A percentile compares a stretch with the other conserved stretches of the same genome.
These are phyloP conservation scores for Lates calcarifer DNA, from an alignment of 2,113 vertebrate species.

Conservation along the genomic window DNA sequence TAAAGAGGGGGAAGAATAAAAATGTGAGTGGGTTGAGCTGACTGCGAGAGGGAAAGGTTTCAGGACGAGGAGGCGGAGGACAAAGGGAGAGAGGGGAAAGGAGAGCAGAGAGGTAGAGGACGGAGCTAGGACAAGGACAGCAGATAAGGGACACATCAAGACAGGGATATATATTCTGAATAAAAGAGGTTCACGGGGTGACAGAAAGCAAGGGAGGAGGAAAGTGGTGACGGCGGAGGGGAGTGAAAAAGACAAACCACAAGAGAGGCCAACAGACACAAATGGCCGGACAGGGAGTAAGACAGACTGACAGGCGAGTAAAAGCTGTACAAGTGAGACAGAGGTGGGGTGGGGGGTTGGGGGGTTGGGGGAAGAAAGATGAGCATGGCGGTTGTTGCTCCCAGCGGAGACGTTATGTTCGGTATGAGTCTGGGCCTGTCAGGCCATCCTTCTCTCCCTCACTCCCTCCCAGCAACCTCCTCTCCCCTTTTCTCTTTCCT, in stretches of 20 bases:
- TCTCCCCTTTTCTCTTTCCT: conserved; percentile 1
- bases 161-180: conserved; percentile 33
- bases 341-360: neutral
- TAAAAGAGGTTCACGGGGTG: conserved; percentile 32
- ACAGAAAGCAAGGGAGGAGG: conserved; percentile 24
- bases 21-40: neutral
- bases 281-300: conserved; percentile 53
- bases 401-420: conserved; percentile 67
- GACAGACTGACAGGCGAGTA: conserved; percentile 68
- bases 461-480: conserved; percentile 11
- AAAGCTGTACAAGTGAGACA: conserved; percentile 65
- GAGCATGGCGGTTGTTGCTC: conserved; percentile 58
- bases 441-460: conserved; percentile 55
- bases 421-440: conserved; percentile 63
- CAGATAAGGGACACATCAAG: conserved; percentile 55
- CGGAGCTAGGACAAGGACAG: conserved; percentile 49
- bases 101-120: conserved; percentile 29
- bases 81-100: neutral
- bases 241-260: conserved; percentile 44
- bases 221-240: neutral
- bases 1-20: neutral
- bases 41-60: conserved; percentile 7
- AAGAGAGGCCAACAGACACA: conserved; percentile 54
- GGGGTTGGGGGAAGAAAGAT: conserved; percentile 36
- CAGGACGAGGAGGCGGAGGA: conserved; percentile 8